These are phyloP conservation scores for Orchestia grillus DNA, from an alignment of 1,140 invertebrate genomes.

Conservation along the genomic window DNA sequence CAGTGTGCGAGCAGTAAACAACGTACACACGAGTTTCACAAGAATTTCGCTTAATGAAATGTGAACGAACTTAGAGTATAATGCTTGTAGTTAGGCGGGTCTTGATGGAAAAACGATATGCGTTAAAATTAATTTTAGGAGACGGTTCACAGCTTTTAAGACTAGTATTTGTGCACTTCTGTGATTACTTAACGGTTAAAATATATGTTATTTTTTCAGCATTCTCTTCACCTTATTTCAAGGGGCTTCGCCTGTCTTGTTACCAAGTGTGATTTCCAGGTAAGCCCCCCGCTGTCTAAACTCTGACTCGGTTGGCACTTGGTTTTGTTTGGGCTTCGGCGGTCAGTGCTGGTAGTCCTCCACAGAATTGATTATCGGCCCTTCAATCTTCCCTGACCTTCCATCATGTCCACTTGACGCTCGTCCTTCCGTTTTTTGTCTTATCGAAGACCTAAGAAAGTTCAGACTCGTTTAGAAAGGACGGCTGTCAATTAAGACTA, in stretches of 20 bases:
- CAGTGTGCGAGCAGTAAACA: too few species aligned
- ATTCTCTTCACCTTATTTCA: not conserved
- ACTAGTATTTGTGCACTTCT: not conserved
- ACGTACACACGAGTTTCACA: too few species aligned
- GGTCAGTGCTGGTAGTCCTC: slow-evolving; percentile 26
- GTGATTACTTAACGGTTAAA: not conserved
- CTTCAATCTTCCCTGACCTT: slow-evolving; percentile 28
- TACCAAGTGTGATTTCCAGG: not conserved
- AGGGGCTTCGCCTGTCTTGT: not conserved
- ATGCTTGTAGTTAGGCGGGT: not conserved
- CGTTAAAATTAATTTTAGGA: not conserved
- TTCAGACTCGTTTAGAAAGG: slow-evolving; percentile 21
- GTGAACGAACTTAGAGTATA: too few species aligned
- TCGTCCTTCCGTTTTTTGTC: slow-evolving; percentile 13
- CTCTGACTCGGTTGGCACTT: not conserved
- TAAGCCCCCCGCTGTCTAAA: not conserved
- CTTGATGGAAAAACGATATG: not conserved
- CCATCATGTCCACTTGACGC: slow-evolving; percentile 45
- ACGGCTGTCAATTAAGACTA: slow-evolving; percentile 9
- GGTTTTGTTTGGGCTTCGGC: slow-evolving; percentile 15
- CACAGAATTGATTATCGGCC: slow-evolving; percentile 18
- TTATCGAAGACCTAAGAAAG: not conserved
- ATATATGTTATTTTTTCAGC: not conserved
- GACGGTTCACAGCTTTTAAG: not conserved
- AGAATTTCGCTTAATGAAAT: too few species aligned